These are phyloP conservation scores for Ariolimax columbianus DNA, from an alignment of 2,888 invertebrate species.

Conservation along the genomic window DNA sequence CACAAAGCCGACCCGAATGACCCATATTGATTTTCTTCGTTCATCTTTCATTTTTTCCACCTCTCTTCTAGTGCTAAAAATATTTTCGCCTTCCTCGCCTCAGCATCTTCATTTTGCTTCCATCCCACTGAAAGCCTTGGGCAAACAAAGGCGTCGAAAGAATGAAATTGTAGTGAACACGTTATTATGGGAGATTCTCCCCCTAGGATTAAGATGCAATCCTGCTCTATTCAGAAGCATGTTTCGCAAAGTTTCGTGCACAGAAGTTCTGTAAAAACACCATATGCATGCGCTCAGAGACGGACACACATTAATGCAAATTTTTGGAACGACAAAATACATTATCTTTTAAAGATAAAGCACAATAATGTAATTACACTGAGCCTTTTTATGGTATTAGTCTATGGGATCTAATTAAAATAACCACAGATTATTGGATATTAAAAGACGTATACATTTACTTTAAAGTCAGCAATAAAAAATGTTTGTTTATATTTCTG, in stretches of 20 bases:
- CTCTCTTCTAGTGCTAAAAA: background rate
- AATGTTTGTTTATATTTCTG: too few species aligned
- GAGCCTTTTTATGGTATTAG: too few species aligned
- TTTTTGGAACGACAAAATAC: too few species aligned
- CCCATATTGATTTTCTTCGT: background rate
- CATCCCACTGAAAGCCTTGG: background rate
- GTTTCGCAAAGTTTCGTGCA: background rate
- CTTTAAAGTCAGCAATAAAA: too few species aligned
- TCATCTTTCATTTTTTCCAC: background rate
- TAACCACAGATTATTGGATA: too few species aligned
- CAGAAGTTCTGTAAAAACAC: too few species aligned
- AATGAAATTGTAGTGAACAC: background rate
- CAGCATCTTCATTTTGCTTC: background rate
- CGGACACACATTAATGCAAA: too few species aligned
- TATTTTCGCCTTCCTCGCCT: background rate
- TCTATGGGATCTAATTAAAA: too few species aligned
- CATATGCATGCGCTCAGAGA: too few species aligned
- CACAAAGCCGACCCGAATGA: background rate
- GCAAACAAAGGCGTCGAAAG: background rate
- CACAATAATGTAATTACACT: too few species aligned
- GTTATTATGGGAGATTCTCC: background rate
- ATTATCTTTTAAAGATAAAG: too few species aligned
- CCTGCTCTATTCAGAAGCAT: background rate
- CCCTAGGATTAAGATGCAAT: background rate
- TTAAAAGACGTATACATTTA: too few species aligned